Percentiles rank a stretch among this genome's conserved stretches.
These are phyloP conservation scores for Drosophila tsacasi DNA, from an alignment of 1,140 invertebrate genomes.

Conservation along the genomic window DNA sequence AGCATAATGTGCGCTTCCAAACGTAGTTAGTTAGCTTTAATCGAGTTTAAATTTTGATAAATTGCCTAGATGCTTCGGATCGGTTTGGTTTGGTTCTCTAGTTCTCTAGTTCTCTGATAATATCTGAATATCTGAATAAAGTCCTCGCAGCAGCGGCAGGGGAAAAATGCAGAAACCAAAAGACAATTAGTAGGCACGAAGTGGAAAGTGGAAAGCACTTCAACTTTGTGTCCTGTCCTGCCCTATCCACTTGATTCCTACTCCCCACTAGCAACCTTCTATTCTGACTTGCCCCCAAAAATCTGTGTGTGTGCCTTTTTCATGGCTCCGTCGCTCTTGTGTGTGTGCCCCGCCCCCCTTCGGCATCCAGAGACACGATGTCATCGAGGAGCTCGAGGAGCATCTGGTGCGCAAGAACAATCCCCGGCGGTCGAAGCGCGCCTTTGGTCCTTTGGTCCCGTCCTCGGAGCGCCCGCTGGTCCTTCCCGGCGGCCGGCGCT, in stretches of 20 bases:
- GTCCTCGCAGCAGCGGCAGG: constrained; percentile 52
- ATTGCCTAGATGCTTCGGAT: constrained; percentile 50
- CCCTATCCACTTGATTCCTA: constrained; percentile 17
- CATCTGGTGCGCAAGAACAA: constrained; percentile 85
- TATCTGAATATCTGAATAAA: constrained; percentile 56
- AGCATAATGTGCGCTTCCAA: constrained; percentile 82
- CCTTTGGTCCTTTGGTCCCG: constrained; percentile 87
- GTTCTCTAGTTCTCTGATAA: constrained; percentile 33
- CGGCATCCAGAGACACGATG: constrained; percentile 81
- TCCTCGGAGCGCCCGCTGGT: constrained; percentile 87
- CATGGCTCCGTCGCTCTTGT: constrained; percentile 23
- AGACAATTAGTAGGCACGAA: constrained; percentile 80
- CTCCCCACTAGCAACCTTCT: no score
- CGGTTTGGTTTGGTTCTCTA: neutral
- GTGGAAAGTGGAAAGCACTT: constrained; percentile 62
- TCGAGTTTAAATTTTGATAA: constrained; percentile 80
- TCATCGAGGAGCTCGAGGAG: constrained; percentile 85
- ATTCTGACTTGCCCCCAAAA: constrained; percentile 22
- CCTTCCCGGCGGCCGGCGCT: constrained; percentile 89
- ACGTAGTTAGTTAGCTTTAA: constrained; percentile 79
- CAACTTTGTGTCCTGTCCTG: constrained; percentile 44
- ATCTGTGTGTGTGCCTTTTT: constrained; percentile 35
- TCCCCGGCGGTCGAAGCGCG: constrained; percentile 85
- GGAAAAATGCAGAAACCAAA: constrained; percentile 79
- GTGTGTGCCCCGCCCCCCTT: constrained; percentile 1